These are phyloP conservation scores for Sweltsa coloradensis DNA, from an alignment of 1,140 invertebrate species.

Conservation along the genomic window DNA sequence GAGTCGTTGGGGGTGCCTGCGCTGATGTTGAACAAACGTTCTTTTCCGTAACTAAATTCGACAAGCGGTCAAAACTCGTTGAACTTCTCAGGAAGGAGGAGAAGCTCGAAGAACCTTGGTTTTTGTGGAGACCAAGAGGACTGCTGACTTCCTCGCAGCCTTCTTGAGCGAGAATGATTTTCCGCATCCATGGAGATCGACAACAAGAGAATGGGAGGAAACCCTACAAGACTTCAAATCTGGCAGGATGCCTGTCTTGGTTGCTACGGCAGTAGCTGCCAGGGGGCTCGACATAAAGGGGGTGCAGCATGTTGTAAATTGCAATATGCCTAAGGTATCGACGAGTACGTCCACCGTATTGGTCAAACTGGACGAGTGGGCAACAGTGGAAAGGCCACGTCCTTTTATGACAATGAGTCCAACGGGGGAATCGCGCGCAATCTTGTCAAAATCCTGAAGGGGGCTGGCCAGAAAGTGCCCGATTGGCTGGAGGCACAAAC, in stretches of 20 bases:
- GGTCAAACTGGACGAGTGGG: conserved; percentile 89
- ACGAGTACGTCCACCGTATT: conserved; percentile 92
- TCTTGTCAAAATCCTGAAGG: conserved; percentile 64
- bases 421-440: conserved; percentile 48
- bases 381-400: conserved; percentile 77
- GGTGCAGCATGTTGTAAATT: conserved; percentile 83
- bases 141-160: conserved; percentile 77
- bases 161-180: conserved; percentile 53
- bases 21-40: conserved; percentile 79
- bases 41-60: conserved; percentile 52
- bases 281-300: conserved; percentile 76
- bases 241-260: conserved; percentile 61
- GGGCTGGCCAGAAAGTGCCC: too few relatives aligned
- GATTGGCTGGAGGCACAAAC: too few relatives aligned
- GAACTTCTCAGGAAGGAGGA: conserved; percentile 52
- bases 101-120: conserved; percentile 66
- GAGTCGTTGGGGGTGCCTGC: conserved; percentile 81
- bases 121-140: conserved; percentile 82
- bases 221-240: conserved; percentile 72
- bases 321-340: conserved; percentile 75
- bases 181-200: too few relatives aligned
- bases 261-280: conserved; percentile 86
- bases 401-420: conserved; percentile 60
- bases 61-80: conserved; percentile 61
- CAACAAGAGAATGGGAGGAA: conserved; percentile 77